A percentile compares a stretch with the other conserved stretches of the same genome.
phyloP scores from a whole-genome alignment of 1,140 invertebrate species.

The Hirudo medicinalis region DNA sequence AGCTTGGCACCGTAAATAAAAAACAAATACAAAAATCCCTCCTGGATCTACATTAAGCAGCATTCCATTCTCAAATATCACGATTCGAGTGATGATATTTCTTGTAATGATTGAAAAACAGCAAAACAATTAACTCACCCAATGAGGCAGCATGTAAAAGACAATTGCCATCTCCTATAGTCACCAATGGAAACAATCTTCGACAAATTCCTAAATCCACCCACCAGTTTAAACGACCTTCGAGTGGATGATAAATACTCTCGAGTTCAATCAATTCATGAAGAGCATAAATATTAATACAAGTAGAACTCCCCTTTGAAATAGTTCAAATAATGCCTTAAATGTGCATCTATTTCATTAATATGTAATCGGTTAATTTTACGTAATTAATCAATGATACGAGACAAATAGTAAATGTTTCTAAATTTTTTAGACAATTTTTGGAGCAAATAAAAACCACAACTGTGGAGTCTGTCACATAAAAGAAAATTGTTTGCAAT shows the following conservation, averaged over 20 bases:
- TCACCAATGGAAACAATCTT: conserved; percentile 50
- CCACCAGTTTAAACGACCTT: conserved; percentile 74
- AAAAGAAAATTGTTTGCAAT: background rate
- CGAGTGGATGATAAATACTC: conserved; percentile 8
- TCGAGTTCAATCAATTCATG: too few relatives aligned
- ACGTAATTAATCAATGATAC: too few relatives aligned
- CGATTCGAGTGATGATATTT: too few relatives aligned
- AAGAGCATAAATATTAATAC: too few relatives aligned
- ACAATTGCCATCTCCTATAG: conserved; percentile 73
- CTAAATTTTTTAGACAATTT: background rate
- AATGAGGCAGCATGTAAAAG: conserved; percentile 73
- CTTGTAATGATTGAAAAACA: too few relatives aligned
- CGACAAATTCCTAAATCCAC: conserved; percentile 49
- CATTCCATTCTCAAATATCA: too few relatives aligned
- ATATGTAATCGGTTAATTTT: too few relatives aligned
- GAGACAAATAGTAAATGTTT: background rate
- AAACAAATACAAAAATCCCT: background rate
- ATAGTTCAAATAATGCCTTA: too few relatives aligned
- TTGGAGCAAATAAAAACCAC: background rate
- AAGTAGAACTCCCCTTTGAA: too few relatives aligned
- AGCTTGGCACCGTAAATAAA: conserved; percentile 37
- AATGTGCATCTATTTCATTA: too few relatives aligned
- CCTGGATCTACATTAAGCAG: too few relatives aligned
- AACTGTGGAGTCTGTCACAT: background rate
- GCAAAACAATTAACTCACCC: conserved; percentile 39